Conservation (phyloP, 1,140 invertebrate species). For the Cylas formicarius region DNA sequence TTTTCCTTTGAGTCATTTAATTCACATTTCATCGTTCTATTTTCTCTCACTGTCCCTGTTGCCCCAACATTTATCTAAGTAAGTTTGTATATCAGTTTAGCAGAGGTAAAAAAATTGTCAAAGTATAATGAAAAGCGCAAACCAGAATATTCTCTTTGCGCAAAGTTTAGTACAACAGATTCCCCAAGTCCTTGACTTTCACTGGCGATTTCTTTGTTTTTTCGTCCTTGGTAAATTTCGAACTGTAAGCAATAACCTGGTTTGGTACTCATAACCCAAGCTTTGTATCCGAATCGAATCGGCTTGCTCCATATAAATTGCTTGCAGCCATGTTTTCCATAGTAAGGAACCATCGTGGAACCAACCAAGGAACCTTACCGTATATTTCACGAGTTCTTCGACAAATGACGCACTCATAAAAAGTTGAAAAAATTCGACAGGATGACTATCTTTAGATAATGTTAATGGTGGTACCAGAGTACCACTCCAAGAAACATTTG, state of each 20-base stretch:
- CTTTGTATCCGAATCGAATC: conserved; percentile 25
- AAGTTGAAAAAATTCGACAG: no score
- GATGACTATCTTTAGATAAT: no score
- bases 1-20: no score
- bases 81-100: conserved; percentile 17
- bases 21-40: no score
- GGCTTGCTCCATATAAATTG: conserved; percentile 26
- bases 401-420: no score
- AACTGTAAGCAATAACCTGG: conserved; percentile 17
- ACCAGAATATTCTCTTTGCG: not conserved
- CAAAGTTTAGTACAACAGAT: conserved; percentile 7
- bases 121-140: conserved; percentile 18
- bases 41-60: conserved; percentile 22
- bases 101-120: conserved; percentile 23
- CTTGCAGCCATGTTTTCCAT: conserved; percentile 25
- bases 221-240: conserved; percentile 23
- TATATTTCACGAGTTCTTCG: no score
- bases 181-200: conserved; percentile 10
- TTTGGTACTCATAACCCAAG: conserved; percentile 17
- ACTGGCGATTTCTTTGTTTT: not conserved
- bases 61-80: conserved; percentile 15
- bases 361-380: no score
- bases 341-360: conserved; percentile 31
- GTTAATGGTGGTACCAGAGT: no score
- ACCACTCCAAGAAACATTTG: no score